phyloP scores from a whole-genome alignment of 2,888 invertebrate genomes.

The Plusia festucae region DNA sequence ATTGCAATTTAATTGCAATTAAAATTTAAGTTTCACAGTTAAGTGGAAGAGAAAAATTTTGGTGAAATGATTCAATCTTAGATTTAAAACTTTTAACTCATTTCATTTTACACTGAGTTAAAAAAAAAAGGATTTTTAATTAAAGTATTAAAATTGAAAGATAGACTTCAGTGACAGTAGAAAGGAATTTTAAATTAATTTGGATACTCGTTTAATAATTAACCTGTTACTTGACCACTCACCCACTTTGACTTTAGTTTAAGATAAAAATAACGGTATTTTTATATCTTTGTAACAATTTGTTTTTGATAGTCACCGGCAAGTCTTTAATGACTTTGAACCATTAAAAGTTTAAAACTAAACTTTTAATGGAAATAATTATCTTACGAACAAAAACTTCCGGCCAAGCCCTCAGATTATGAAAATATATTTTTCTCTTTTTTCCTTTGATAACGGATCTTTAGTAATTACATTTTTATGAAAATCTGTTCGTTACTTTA shows the following conservation, averaged over 20 bases:
- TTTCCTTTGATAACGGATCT: neutral
- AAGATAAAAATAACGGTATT: neutral
- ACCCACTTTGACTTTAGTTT: no score
- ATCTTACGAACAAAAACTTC: neutral
- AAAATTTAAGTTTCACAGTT: no score
- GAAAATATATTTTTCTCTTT: neutral
- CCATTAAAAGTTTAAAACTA: neutral
- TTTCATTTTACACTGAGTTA: no score
- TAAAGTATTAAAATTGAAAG: neutral
- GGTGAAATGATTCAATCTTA: no score
- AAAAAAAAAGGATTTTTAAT: neutral
- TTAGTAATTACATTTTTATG: neutral
- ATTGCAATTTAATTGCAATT: no score
- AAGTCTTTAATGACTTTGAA: neutral
- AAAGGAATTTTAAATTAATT: neutral
- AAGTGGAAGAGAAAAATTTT: no score
- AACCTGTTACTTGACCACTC: neutral
- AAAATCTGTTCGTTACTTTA: no score
- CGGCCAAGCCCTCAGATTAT: neutral
- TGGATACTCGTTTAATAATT: neutral
- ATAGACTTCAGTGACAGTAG: neutral
- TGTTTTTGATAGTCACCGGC: neutral
- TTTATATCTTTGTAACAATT: neutral
- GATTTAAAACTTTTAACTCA: no score
- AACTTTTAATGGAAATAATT: conserved; percentile 8